Conservation (phyloP, 2,888 invertebrate species). For the Leucophenga maculata region DNA sequence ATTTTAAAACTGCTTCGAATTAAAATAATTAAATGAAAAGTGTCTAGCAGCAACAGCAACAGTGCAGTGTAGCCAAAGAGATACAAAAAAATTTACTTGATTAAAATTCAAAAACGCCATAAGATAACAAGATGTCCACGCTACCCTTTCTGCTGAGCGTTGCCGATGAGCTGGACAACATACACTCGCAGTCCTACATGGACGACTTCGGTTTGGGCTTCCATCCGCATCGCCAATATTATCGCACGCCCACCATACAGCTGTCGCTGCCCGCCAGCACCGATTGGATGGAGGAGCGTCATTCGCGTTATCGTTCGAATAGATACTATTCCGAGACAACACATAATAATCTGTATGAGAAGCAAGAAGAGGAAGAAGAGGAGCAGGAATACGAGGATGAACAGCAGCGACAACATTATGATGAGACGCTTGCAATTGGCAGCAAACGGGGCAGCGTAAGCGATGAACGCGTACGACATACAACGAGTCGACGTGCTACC, state of each 20-base stretch:
- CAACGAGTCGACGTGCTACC: neutral
- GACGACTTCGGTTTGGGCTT: conserved; percentile 71
- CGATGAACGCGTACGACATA: conserved; percentile 18
- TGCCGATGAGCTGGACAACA: conserved; percentile 71
- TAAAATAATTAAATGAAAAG: neutral
- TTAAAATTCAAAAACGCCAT: conserved; percentile 36
- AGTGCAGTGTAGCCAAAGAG: neutral
- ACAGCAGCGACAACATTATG: neutral
- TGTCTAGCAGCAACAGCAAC: neutral
- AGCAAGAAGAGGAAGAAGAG: conserved; percentile 43
- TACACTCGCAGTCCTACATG: conserved; percentile 69
- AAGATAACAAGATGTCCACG: conserved; percentile 66
- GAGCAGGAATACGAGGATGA: conserved; percentile 36
- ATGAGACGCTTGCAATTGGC: conserved; percentile 3
- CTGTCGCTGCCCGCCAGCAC: conserved; percentile 69
- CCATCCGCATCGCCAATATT: conserved; percentile 65
- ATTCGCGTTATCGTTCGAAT: conserved; percentile 49
- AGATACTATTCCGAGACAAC: conserved; percentile 65
- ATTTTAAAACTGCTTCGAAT: neutral
- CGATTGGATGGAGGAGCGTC: conserved; percentile 68
- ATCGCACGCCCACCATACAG: conserved; percentile 70
- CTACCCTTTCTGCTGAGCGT: conserved; percentile 70
- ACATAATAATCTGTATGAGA: conserved; percentile 62
- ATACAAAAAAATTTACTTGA: neutral
- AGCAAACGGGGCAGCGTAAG: conserved; percentile 37